Percentiles rank a stretch among this genome's conserved stretches.
These are phyloP conservation scores for Tachina lurida DNA, from an alignment of 2,888 invertebrate genomes.

Conservation along the genomic window DNA sequence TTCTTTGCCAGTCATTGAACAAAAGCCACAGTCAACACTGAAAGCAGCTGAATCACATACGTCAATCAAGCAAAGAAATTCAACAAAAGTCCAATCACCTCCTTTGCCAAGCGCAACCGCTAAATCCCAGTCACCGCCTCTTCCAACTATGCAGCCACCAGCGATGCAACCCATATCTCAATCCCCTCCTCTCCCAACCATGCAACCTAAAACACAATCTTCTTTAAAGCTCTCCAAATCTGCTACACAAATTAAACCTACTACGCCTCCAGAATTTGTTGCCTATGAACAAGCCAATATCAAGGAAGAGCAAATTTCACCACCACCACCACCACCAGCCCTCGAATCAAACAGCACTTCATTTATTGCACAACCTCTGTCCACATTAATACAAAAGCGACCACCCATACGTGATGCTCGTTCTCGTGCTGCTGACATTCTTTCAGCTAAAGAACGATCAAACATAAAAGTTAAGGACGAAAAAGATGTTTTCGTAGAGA, in stretches of 20 bases:
- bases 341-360: conserved; percentile 8
- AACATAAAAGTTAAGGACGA: conserved; percentile 77
- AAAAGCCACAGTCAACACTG: conserved; percentile 50
- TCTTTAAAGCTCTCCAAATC: neutral
- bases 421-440: conserved; percentile 72
- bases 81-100: conserved; percentile 8
- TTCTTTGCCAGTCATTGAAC: conserved; percentile 25
- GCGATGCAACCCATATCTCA: conserved; percentile 56
- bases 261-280: neutral
- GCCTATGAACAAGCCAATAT: neutral
- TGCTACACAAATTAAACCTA: neutral
- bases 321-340: neutral
- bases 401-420: conserved; percentile 69
- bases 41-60: neutral
- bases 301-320: conserved; percentile 34
- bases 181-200: conserved; percentile 39
- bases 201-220: conserved; percentile 22
- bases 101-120: conserved; percentile 50
- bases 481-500: conserved; percentile 79
- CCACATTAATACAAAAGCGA: conserved; percentile 71
- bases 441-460: conserved; percentile 79
- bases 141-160: conserved; percentile 50
- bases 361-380: conserved; percentile 47
- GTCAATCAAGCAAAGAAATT: neutral
- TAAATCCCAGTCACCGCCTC: conserved; percentile 42